Evolutionary conservation across 2,113 vertebrate species (phyloP), one percentile per base, ranked within the genome.

Genomic region (Crotalus horridus): DNA sequence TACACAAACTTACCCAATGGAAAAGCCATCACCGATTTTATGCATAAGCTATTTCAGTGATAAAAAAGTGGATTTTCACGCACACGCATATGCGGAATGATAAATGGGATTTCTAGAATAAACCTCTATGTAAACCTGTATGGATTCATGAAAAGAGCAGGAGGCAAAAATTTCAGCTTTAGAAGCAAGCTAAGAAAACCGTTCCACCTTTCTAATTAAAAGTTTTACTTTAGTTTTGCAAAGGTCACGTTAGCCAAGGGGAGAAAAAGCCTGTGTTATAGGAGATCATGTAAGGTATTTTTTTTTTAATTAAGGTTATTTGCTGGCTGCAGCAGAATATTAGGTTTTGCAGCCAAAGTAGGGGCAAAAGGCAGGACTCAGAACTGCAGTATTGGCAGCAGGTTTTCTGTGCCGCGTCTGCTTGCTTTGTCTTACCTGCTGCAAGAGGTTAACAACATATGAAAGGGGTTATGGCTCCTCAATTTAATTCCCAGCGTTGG

Each of bases 241-340:
- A 98, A 97, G 96, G 95, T 97, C 96, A 97, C 94, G 96, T 95
- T 97, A 97, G 95, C 95, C 95, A 97, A 95, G 93, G 97, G 95
- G 95, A 97, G 94, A 96, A 94, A 95, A 95, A 95, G 95, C 97
- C 96, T 93, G 94, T 96, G 55, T 91, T 94, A 94, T 93, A 97
- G 96, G 61, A 95, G 94, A 95, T 93, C 93, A 95, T 96, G 93
- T 94, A 91, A 55, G 96, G 96, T 96, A 86, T 81, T 86, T 96
- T 64, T 61, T 61, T 69, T 92, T 91, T 97, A 97, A 97, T 96
- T 98, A 97, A 97, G 96, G 95, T 97, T 98, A 97, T 98, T 97
- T 97, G 93, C 96, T 96, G 93, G 89, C 89, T 96, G 89, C 95
- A 96, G 97, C 94, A 96, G 96, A 97, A 95, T 96, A 95, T 96